phyloP scores from a whole-genome alignment of 1,140 invertebrate genomes.

The Plectrocnemia conspersa region DNA sequence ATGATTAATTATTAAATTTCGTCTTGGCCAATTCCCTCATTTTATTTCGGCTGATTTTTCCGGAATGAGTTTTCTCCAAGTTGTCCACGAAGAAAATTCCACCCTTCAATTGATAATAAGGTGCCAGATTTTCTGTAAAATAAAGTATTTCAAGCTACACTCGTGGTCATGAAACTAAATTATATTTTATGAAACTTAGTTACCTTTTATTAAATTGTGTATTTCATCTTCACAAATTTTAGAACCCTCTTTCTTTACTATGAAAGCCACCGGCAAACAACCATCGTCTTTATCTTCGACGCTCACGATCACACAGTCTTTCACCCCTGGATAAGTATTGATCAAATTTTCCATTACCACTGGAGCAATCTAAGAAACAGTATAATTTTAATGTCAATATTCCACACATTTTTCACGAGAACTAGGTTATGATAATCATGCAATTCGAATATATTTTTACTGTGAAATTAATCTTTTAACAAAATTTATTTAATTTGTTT shows the following conservation, averaged over 20 bases:
- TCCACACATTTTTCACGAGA: slow-evolving; percentile 1
- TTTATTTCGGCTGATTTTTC: slow-evolving; percentile 46
- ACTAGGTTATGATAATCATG: no score
- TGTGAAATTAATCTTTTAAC: no score
- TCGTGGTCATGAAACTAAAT: neutral
- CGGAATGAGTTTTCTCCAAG: slow-evolving; percentile 52
- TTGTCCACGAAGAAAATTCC: slow-evolving; percentile 50
- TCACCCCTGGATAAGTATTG: slow-evolving; percentile 57
- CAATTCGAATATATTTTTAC: neutral
- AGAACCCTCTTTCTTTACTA: slow-evolving; percentile 47
- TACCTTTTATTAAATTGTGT: slow-evolving; percentile 45
- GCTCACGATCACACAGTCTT: slow-evolving; percentile 65
- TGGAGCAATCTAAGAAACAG: slow-evolving; percentile 42
- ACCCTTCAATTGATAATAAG: slow-evolving; percentile 38
- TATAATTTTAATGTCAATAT: neutral
- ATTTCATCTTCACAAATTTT: slow-evolving; percentile 48
- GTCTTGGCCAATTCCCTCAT: slow-evolving; percentile 15
- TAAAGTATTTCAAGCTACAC: neutral
- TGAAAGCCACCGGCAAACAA: slow-evolving; percentile 62
- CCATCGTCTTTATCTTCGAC: slow-evolving; percentile 55
- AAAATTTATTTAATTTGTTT: no score
- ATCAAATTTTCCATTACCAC: slow-evolving; percentile 62
- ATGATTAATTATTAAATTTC: slow-evolving; percentile 3
- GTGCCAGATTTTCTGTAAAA: slow-evolving; percentile 16
- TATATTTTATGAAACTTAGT: neutral